These are phyloP conservation scores for Malthinus flaveolus DNA, from an alignment of 2,888 invertebrate species.

Conservation along the genomic window DNA sequence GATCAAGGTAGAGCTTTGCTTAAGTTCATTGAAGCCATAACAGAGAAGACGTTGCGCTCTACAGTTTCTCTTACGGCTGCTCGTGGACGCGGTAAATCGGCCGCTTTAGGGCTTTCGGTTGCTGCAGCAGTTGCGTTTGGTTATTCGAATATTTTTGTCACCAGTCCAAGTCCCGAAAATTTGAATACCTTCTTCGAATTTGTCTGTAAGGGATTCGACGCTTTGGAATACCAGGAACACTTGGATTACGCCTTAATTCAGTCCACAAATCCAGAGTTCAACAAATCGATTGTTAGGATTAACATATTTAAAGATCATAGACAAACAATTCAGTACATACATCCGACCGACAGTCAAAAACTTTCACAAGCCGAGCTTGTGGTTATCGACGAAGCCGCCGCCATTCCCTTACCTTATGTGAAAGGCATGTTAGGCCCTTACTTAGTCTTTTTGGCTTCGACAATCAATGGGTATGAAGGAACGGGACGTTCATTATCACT, in stretches of 20 bases:
- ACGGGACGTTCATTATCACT: slow-evolving; percentile 95
- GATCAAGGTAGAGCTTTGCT: slow-evolving; percentile 93
- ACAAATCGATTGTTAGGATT: slow-evolving; percentile 92
- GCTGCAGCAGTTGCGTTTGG: slow-evolving; percentile 82
- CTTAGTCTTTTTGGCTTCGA: slow-evolving; percentile 93
- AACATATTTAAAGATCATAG: slow-evolving; percentile 89
- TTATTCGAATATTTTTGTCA: slow-evolving; percentile 91
- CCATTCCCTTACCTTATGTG: slow-evolving; percentile 93
- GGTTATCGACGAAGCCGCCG: slow-evolving; percentile 98
- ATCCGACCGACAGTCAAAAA: slow-evolving; percentile 86
- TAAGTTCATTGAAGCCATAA: slow-evolving; percentile 92
- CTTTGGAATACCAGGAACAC: slow-evolving; percentile 92
- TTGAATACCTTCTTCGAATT: slow-evolving; percentile 97
- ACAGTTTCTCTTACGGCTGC: slow-evolving; percentile 96
- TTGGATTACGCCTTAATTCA: slow-evolving; percentile 92
- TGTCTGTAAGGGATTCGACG: slow-evolving; percentile 92
- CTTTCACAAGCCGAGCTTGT: slow-evolving; percentile 92
- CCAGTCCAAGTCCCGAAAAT: slow-evolving; percentile 98
- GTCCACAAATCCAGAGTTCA: slow-evolving; percentile 94
- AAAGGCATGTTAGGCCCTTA: slow-evolving; percentile 89
- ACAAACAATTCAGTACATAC: slow-evolving; percentile 96
- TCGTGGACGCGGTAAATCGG: slow-evolving; percentile 97
- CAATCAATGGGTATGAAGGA: slow-evolving; percentile 97
- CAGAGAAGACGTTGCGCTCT: slow-evolving; percentile 85
- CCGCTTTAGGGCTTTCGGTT: slow-evolving; percentile 91